Base-by-base conservation (phyloP, 2,797 vertebrate genomes). In the Triplophysa bombifrons region DNA sequence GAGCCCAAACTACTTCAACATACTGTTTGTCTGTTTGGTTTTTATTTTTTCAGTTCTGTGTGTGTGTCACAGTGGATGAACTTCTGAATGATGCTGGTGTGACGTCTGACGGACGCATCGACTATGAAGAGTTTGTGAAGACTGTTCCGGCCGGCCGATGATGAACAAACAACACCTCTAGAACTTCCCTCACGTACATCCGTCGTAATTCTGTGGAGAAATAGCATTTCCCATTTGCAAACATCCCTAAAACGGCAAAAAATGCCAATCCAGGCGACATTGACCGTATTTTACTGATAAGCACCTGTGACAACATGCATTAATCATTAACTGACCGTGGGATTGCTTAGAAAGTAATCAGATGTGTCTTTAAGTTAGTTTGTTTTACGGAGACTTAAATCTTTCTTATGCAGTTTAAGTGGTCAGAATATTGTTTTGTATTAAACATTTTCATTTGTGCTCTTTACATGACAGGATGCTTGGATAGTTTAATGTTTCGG, bases 21-120 rank as follows among this genome's bases (percentile, higher is more conserved):
- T 13, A 11, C 0, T n/a, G n/a, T 17, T 10, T 9, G 30, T 13
- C 56, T 63, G 16, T 34, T 27, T 5, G 13, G 16, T 0, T 17
- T 12, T 48, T n/a, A 44, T 25, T 12, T 34, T 34, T 5, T 13
- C 27, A 19, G 2, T 41, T 4, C 5, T 69, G 82, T 77, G 38
- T 38, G n/a, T 74, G 1, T 78, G 48, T 80, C 65, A 3, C 91
- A 96, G 96, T 96, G 72, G 94, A 97, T 3, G 93, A 95, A 13
- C 93, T 97, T 86, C 92, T 97, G 38, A 91, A 64, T 76, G 93
- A 93, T 85, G 93, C 92, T 4, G 88, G 91, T 0, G 77, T 96
- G 0, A 91, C 90, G 4, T 73, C 90, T 0, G 90, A 92, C 0
- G 95, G 95, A 1, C 89, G 88, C 2, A 90, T 97, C 51, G 87